Percentiles rank a stretch among this genome's conserved stretches.
Conservation (phyloP, 2,888 invertebrate genomes). For the Patella ulyssiponensis region DNA sequence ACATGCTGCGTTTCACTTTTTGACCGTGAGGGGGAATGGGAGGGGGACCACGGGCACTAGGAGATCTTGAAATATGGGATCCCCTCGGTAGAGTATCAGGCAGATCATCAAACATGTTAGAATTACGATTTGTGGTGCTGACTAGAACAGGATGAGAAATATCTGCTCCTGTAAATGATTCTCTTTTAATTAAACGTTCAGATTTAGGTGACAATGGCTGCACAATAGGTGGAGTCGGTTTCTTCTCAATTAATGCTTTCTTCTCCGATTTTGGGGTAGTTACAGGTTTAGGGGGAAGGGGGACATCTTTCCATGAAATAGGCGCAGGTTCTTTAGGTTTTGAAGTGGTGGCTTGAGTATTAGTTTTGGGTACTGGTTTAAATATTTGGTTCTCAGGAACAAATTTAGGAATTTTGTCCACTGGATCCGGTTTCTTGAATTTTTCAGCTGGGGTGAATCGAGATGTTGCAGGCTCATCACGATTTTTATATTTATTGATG, state of each 20-base stretch:
- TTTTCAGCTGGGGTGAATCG: too few relatives aligned
- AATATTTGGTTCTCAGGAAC: neutral
- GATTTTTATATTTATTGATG: neutral
- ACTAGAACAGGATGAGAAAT: conserved; percentile 62
- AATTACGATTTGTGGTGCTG: conserved; percentile 63
- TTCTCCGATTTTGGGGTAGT: conserved; percentile 29
- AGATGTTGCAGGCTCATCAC: neutral
- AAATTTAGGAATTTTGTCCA: neutral
- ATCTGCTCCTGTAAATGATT: conserved; percentile 53
- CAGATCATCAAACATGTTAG: conserved; percentile 51
- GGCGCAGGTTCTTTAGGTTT: neutral
- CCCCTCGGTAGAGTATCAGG: conserved; percentile 37
- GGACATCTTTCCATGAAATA: neutral
- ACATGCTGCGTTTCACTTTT: conserved; percentile 24
- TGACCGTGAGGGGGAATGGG: conserved; percentile 26
- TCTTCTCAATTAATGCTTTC: conserved; percentile 17
- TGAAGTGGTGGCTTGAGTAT: neutral
- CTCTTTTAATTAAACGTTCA: conserved; percentile 47
- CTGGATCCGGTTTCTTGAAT: neutral
- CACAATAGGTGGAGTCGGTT: conserved; percentile 13
- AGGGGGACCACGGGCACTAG: conserved; percentile 18
- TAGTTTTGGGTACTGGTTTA: neutral
- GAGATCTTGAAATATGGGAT: conserved; percentile 16
- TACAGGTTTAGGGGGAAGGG: conserved; percentile 36
- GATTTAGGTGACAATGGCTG: conserved; percentile 1